Percentiles rank a stretch among this genome's conserved stretches.
Conservation (phyloP, 2,888 invertebrate genomes). For the Poecilus cupreus region DNA sequence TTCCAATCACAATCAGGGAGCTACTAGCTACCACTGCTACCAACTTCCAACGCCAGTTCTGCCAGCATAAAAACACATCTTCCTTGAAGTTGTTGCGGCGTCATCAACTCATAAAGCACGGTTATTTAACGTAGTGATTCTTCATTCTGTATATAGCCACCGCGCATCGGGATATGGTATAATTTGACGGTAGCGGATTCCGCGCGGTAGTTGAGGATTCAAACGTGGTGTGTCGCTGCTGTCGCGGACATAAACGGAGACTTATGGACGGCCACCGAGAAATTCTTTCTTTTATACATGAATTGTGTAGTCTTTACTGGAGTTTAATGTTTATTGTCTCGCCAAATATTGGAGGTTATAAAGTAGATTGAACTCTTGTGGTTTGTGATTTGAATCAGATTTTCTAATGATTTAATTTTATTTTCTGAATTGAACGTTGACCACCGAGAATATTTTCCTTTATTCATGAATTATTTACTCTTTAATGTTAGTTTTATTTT, state of each 20-base stretch:
- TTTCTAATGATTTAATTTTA: not conserved
- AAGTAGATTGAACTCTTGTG: not conserved
- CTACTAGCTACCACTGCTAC: not conserved
- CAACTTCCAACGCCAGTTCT: not conserved
- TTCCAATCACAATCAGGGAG: not conserved
- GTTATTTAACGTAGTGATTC: conserved; percentile 40
- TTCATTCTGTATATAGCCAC: conserved; percentile 48
- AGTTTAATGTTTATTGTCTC: conserved; percentile 17
- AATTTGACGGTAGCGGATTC: conserved; percentile 42
- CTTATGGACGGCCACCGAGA: conserved; percentile 20
- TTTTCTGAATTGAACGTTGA: not conserved
- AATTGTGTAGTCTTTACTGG: not conserved
- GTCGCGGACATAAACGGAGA: conserved; percentile 33
- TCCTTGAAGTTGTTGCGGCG: conserved; percentile 22
- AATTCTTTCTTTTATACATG: conserved; percentile 22
- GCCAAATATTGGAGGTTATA: conserved; percentile 2
- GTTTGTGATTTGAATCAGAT: too few species aligned
- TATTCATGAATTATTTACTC: not conserved
- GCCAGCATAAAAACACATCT: conserved; percentile 13
- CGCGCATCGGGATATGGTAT: conserved; percentile 47
- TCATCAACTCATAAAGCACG: conserved; percentile 46
- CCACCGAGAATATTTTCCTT: not conserved
- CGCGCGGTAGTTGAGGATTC: conserved; percentile 23
- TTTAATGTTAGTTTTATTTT: not conserved
- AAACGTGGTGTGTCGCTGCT: not conserved